Percentiles rank a stretch among this genome's conserved stretches.
Evolutionary conservation across 2,113 vertebrate species (phyloP).

Genomic region (Ictalurus furcatus): DNA sequence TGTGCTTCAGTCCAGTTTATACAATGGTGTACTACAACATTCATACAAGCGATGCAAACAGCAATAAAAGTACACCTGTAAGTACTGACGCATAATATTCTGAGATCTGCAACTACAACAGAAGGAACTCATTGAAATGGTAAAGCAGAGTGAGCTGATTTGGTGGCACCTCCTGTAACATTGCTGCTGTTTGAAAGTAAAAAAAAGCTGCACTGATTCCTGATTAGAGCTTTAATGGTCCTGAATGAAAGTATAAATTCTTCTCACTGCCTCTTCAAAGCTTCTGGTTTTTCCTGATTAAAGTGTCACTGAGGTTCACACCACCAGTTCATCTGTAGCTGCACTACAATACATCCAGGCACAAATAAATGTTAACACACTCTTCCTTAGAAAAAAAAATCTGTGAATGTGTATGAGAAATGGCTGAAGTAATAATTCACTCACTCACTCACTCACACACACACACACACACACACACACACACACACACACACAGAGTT

Average conservation of each 20-base stretch:
- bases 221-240: neutral
- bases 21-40: neutral
- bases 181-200: neutral
- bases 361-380: neutral
- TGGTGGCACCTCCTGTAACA: neutral
- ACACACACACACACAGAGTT: constrained; percentile 5
- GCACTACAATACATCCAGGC: neutral
- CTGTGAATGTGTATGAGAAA: neutral
- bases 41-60: neutral
- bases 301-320: neutral
- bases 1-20: neutral
- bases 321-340: neutral
- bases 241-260: neutral
- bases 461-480: constrained; percentile 3
- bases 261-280: neutral
- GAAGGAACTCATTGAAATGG: neutral
- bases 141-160: neutral
- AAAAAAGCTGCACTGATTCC: neutral
- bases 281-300: neutral
- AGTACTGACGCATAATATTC: neutral
- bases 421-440: neutral
- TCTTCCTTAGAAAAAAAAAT: neutral
- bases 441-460: neutral
- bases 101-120: neutral
- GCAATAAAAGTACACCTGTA: neutral